phyloP scores from a whole-genome alignment of 2,113 vertebrate genomes.

The Alosa alosa region DNA sequence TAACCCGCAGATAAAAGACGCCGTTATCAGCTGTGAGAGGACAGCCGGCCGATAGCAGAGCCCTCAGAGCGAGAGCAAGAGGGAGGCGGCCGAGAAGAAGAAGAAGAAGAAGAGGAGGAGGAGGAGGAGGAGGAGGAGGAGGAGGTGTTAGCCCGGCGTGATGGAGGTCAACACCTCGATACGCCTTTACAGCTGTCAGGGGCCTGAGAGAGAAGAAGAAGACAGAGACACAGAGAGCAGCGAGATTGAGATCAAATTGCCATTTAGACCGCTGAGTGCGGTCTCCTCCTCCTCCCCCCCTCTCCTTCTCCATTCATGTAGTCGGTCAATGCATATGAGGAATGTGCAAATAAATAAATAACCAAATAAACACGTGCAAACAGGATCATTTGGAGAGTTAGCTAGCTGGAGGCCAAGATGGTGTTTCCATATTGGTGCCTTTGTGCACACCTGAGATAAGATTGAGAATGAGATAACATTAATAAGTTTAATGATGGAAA shows the following conservation, averaged over 20 bases:
- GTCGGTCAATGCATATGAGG: too few relatives aligned
- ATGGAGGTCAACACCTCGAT: conserved; percentile 65
- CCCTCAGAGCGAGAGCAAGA: conserved; percentile 29
- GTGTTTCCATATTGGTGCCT: too few relatives aligned
- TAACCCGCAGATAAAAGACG: conserved; percentile 75
- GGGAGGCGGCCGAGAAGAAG: conserved; percentile 43
- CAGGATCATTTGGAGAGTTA: too few relatives aligned
- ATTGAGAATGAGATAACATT: too few relatives aligned
- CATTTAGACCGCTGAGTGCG: conserved; percentile 33
- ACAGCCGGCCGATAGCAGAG: conserved; percentile 60
- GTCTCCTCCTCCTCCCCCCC: too few relatives aligned
- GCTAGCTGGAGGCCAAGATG: too few relatives aligned
- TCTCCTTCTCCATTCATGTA: too few relatives aligned
- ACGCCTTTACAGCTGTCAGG: conserved; percentile 72
- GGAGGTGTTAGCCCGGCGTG: conserved; percentile 38
- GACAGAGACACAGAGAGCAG: conserved; percentile 37
- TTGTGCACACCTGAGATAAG: too few relatives aligned
- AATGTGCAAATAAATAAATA: too few relatives aligned
- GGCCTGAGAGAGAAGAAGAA: conserved; percentile 48
- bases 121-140: conserved; percentile 40
- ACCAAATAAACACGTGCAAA: too few relatives aligned
- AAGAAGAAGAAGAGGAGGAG: conserved; percentile 45
- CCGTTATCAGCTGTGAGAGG: conserved; percentile 72
- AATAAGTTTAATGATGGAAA: too few relatives aligned
- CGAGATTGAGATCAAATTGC: conserved; percentile 38